Percentiles rank a stretch among this genome's conserved stretches.
Evolutionary conservation across 1,140 invertebrate genomes (phyloP).

Genomic region (Belonocnema kinseyi): DNA sequence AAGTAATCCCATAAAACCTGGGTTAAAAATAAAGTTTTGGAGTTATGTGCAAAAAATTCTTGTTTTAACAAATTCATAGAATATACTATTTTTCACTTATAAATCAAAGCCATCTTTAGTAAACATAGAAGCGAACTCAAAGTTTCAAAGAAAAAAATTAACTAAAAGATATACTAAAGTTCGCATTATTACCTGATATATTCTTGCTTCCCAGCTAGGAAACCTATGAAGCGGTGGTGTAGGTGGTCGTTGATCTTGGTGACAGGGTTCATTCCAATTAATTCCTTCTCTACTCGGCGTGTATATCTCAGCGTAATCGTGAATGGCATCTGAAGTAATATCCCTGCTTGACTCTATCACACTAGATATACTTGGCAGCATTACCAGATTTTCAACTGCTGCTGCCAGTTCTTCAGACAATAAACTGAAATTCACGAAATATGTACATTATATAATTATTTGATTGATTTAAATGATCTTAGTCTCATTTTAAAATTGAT

Average conservation of each 20-base stretch:
- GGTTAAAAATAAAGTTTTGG: too few relatives aligned
- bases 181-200: conserved; percentile 83
- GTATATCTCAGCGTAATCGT: conserved; percentile 95
- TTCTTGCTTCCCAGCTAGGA: conserved; percentile 95
- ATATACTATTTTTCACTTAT: too few relatives aligned
- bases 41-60: too few relatives aligned
- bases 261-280: conserved; percentile 68
- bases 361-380: conserved; percentile 67
- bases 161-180: neutral
- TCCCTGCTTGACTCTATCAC: conserved; percentile 65
- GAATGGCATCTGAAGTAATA: conserved; percentile 81
- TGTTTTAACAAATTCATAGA: too few relatives aligned
- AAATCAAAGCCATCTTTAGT: too few relatives aligned
- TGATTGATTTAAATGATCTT: too few relatives aligned
- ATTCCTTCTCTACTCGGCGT: conserved; percentile 88
- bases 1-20: too few relatives aligned
- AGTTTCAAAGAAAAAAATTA: too few relatives aligned
- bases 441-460: too few relatives aligned
- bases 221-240: conserved; percentile 93
- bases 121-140: too few relatives aligned
- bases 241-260: conserved; percentile 80
- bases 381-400: conserved; percentile 71
- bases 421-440: conserved; percentile 57
- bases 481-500: too few relatives aligned
- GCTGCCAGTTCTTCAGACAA: conserved; percentile 72